Conservation (phyloP, 2,797 vertebrate species). For the Melanotaenia maccullochi region DNA sequence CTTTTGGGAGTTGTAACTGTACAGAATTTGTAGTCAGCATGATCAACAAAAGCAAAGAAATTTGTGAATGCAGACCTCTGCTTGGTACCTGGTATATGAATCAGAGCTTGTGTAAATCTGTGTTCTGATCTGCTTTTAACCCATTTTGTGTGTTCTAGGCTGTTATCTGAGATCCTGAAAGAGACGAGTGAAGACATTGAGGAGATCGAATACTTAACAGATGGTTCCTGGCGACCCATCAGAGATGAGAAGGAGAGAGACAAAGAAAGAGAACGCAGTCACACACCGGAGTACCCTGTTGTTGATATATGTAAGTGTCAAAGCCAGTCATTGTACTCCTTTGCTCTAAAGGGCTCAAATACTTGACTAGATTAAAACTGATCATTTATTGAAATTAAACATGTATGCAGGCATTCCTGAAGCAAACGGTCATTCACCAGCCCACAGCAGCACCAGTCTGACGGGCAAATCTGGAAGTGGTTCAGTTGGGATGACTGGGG, state of each 20-base stretch:
- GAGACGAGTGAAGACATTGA: slow-evolving; percentile 93
- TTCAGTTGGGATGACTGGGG: slow-evolving; percentile 65
- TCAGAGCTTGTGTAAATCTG: neutral
- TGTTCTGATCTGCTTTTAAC: slow-evolving; percentile 22
- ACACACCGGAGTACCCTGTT: slow-evolving; percentile 92
- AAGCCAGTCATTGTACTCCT: neutral
- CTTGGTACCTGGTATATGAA: neutral
- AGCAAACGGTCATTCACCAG: slow-evolving; percentile 87
- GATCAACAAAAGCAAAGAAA: neutral
- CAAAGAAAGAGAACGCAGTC: slow-evolving; percentile 89
- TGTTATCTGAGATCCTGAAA: slow-evolving; percentile 94
- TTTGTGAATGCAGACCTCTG: neutral
- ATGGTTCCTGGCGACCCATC: slow-evolving; percentile 97
- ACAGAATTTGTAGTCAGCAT: neutral
- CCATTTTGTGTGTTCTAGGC: slow-evolving; percentile 61
- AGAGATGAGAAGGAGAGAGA: slow-evolving; percentile 91
- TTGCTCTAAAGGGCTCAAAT: neutral
- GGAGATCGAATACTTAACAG: slow-evolving; percentile 96
- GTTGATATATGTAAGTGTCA: slow-evolving; percentile 89
- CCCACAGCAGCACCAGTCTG: slow-evolving; percentile 84
- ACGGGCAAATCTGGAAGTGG: slow-evolving; percentile 84
- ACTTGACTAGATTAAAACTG: neutral
- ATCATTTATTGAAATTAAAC: neutral
- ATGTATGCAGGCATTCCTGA: slow-evolving; percentile 87
- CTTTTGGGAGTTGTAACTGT: neutral